Base-by-base conservation (phyloP, 2,888 invertebrate genomes). In the Nomada lathburiana region DNA sequence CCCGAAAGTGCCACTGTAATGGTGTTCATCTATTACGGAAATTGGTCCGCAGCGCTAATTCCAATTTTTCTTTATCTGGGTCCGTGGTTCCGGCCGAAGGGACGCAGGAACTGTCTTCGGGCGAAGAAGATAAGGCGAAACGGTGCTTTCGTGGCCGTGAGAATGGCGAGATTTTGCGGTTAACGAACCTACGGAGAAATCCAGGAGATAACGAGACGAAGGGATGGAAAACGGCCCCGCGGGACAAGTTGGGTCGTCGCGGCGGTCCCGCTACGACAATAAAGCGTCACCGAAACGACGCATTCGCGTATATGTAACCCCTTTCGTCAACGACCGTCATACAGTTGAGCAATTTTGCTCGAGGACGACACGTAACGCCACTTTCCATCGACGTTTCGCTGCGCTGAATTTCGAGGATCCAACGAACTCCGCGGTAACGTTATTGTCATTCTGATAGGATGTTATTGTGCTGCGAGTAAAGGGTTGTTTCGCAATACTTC, bases 171-270 rank as follows among this genome's bases (percentile, higher is more conserved):
- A 88, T 86, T 89, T 86, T 72, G 82, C 80, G 88, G 86, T 89
- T 91, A 92, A 92, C 91, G 90, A 91, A 91, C 86, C 87, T 87
- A 86, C 82, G 83, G 73, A 82, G 89, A 86, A 89, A 89, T 90
- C 90, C 89, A 83, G 42, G 89, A 91, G 91, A 92, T 93, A 93
- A 91, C 91, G 84, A 89, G 55, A 76, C 63, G 63, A 47, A 63
- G 71, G 60, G 82, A 90, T 86, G 90, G 91, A 89, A 90, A 92
- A 91, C 87, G 89, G 86, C 88, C 91, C 88, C 86, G 67, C 69
- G 90, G 89, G 91, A 90, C 76, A 81, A 82, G 76, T 53, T 13
- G 62, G 72, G 53, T 75, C 76, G 75, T 80, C 69, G 78, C 62
- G 69, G 57, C 59, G 79, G 71, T 72, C 83, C 76, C 85, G 75